Evolutionary conservation across 2,113 vertebrate species (phyloP), one percentile per base, ranked within the genome.

Genomic region (Dipodomys ordii): DNA sequence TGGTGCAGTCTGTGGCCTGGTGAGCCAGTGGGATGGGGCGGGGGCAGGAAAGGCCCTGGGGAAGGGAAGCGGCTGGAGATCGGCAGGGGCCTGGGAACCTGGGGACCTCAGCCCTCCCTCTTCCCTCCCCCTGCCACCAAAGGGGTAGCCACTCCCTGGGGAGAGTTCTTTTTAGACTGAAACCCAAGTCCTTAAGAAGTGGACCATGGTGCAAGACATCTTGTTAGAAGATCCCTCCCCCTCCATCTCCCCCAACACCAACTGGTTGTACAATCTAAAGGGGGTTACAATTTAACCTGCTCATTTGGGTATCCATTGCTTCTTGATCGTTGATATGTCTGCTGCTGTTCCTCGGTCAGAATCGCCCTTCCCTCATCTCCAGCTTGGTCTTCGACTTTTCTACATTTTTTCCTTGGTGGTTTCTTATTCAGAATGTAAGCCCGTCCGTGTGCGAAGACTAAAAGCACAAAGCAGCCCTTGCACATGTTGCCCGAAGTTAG

Each of bases 1-100:
- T 30, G 65, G 67, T 4, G 2, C 28, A 11, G 80, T 4, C 2
- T 18, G 0, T 3, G 22, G 6, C 10, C 77, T 32, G 68, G 65
- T 3, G 3, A 3, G 23, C 6, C 35, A 18, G 32, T 20, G 6
- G 6, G 74, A 7, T 15, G 4, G 19, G 6, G 19, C 4, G 6
- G 65, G 69, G 69, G 9, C 23, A 2, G 83, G 22, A 7, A 20
- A n/a, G 1, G 0, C 16, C 11, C 32, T 68, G 74, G 3, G 18
- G 76, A 28, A 2, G 13, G 35, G 30, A 22, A 7, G n/a, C 1
- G 19, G 44, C 57, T 2, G 82, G 3, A 25, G 68, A 32, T 1
- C 13, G 28, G 30, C 27, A 7, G n/a, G 4, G 19, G n/a, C n/a
- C 32, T 3, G 4, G 12, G 25, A 20, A 5, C 60, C 49, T 25